These are phyloP conservation scores for Pampus argenteus DNA, from an alignment of 2,797 vertebrate species.

Conservation along the genomic window DNA sequence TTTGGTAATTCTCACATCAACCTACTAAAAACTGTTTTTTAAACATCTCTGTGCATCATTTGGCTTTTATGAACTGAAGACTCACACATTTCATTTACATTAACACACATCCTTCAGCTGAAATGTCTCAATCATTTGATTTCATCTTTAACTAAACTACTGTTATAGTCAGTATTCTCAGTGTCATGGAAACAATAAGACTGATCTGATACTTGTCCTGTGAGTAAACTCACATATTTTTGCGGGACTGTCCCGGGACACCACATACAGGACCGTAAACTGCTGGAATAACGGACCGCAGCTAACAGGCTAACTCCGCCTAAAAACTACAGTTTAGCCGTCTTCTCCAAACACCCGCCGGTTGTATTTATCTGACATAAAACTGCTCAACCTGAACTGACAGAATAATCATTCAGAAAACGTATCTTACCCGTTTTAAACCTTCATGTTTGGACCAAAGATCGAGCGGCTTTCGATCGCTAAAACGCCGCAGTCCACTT, in stretches of 20 bases:
- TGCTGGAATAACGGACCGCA: neutral
- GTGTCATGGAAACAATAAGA: neutral
- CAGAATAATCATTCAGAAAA: accelerated
- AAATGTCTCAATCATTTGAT: too few species aligned
- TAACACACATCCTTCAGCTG: too few species aligned
- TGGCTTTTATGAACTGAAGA: too few species aligned
- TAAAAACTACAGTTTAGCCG: neutral
- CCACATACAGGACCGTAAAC: too few species aligned
- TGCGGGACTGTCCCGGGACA: too few species aligned
- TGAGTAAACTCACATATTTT: accelerated
- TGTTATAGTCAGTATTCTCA: too few species aligned
- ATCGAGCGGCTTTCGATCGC: neutral
- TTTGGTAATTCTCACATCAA: too few species aligned
- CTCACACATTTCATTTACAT: too few species aligned
- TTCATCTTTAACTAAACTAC: too few species aligned
- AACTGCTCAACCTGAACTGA: accelerated
- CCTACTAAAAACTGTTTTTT: too few species aligned
- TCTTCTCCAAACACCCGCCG: neutral
- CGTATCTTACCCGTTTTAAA: neutral
- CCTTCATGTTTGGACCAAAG: neutral
- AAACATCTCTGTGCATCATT: too few species aligned
- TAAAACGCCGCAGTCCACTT: neutral
- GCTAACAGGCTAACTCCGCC: constrained; percentile 26
- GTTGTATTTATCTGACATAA: accelerated
- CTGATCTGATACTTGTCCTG: neutral